Conservation (phyloP, 1,140 invertebrate species). For the Sarcophaga bullata region DNA sequence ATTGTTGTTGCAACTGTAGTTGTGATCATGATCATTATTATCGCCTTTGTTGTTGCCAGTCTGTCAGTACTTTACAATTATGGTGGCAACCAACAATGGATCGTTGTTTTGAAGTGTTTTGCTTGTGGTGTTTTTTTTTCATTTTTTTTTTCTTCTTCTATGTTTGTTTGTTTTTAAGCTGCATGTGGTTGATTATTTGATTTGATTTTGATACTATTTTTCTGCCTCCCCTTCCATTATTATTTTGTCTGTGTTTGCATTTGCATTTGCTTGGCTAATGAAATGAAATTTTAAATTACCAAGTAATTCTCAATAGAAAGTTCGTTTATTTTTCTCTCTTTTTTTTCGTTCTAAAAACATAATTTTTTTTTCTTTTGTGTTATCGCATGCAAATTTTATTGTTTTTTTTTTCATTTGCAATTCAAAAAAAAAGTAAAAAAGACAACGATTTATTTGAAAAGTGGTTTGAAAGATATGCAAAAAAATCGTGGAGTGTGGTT, state of each 20-base stretch:
- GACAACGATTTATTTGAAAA: background rate
- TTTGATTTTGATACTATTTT: background rate
- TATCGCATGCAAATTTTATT: background rate
- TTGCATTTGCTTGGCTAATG: background rate
- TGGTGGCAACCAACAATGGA: background rate
- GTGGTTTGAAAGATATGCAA: background rate
- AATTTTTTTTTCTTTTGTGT: background rate
- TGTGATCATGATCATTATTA: background rate
- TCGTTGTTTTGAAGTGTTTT: background rate
- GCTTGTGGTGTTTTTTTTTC: background rate
- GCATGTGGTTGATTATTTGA: conserved; percentile 20
- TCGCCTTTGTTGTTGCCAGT: background rate
- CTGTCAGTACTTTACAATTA: background rate
- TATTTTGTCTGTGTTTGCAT: too few species aligned
- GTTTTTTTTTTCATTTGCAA: background rate
- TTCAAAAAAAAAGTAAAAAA: background rate
- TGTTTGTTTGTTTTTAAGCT: background rate
- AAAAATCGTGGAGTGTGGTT: background rate
- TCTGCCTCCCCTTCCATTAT: too few species aligned
- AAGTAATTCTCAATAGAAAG: conserved; percentile 7
- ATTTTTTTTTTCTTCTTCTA: background rate
- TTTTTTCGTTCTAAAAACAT: conserved; percentile 14
- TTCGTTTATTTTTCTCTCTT: background rate
- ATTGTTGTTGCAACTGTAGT: background rate
- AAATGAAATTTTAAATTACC: background rate